Evolutionary conservation across 2,797 vertebrate species (phyloP).

Genomic region (Eulemur coronatus): DNA sequence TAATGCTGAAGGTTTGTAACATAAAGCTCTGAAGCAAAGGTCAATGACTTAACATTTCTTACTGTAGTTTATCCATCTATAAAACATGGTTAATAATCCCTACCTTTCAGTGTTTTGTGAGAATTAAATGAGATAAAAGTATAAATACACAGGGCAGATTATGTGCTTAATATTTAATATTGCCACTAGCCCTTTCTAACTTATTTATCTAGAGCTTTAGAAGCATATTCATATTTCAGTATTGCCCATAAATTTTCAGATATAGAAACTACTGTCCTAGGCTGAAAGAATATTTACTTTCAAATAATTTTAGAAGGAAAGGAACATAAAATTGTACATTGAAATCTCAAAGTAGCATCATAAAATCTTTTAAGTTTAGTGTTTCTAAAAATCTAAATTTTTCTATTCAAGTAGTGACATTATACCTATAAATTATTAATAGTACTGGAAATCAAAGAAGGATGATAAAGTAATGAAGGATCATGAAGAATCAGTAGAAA

Average conservation of each 20-base stretch:
- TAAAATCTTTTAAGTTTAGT: not conserved
- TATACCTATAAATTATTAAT: not conserved
- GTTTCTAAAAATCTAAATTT: not conserved
- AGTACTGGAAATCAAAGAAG: not conserved
- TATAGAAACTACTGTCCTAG: not conserved
- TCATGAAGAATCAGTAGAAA: not conserved
- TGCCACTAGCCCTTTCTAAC: not conserved
- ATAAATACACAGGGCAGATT: not conserved
- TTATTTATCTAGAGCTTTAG: not conserved
- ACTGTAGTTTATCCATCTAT: not conserved
- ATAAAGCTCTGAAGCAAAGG: not conserved
- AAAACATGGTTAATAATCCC: not conserved
- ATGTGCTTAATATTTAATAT: not conserved
- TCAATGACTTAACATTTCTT: not conserved
- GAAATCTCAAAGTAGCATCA: not conserved
- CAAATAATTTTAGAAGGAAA: not conserved
- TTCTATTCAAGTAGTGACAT: not conserved
- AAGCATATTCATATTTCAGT: not conserved
- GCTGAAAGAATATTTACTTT: not conserved
- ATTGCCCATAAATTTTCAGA: not conserved
- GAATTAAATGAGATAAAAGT: not conserved
- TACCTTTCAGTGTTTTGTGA: not conserved
- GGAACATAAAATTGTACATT: not conserved
- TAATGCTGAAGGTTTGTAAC: not conserved
- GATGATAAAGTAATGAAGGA: not conserved